Evolutionary conservation across 2,113 vertebrate species (phyloP).

Genomic region (Patagioenas fasciata): DNA sequence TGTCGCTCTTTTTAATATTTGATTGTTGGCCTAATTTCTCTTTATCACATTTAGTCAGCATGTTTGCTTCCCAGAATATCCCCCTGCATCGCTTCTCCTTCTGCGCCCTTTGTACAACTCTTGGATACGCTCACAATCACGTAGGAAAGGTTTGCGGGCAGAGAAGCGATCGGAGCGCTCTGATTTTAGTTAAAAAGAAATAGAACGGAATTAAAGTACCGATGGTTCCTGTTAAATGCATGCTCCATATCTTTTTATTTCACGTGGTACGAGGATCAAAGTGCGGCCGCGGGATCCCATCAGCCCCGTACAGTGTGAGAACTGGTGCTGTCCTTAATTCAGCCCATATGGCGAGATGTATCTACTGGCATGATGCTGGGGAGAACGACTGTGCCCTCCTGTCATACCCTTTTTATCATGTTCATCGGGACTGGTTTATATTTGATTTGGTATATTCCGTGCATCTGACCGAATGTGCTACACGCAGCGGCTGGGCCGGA

Average conservation of each 20-base stretch:
- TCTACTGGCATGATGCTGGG: neutral
- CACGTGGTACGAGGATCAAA: neutral
- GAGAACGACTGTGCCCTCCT: neutral
- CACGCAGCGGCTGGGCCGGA: neutral
- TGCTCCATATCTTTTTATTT: neutral
- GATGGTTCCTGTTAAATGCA: neutral
- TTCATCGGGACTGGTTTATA: neutral
- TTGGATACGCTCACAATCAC: neutral
- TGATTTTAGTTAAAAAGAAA: neutral
- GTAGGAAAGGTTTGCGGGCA: neutral
- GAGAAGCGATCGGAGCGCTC: rapidly evolving
- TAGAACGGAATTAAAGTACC: neutral
- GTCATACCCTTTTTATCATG: neutral
- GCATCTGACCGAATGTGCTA: neutral
- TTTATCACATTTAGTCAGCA: neutral
- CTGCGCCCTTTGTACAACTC: neutral
- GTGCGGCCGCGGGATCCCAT: neutral
- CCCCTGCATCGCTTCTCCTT: neutral
- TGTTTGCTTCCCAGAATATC: neutral
- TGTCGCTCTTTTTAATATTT: neutral
- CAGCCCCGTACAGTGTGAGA: neutral
- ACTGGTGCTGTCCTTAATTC: neutral
- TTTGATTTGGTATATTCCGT: neutral
- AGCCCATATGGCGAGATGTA: neutral
- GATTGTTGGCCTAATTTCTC: neutral